Evolutionary conservation across 2,888 invertebrate species (phyloP).

Genomic region (Drosophila paramelanica): DNA sequence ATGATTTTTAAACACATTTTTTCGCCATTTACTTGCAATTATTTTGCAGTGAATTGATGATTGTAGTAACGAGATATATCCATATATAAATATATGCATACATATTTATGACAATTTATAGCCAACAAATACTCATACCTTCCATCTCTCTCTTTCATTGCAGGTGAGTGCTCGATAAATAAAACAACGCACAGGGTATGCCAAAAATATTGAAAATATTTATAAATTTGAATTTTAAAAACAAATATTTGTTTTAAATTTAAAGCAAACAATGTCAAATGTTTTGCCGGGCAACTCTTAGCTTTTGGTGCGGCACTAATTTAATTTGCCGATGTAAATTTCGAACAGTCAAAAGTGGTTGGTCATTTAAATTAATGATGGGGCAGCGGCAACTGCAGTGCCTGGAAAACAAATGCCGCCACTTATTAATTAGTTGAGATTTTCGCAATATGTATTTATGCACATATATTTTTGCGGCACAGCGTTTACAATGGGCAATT

Average conservation of each 20-base stretch:
- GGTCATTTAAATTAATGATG: not conserved
- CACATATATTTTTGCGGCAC: conserved; percentile 17
- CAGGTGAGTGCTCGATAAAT: conserved; percentile 67
- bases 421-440: conserved; percentile 43
- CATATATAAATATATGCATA: conserved; percentile 7
- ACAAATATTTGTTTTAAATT: conserved; percentile 52
- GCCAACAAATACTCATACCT: conserved; percentile 30
- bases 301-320: conserved; percentile 32
- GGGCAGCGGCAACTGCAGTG: conserved; percentile 12
- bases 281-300: not conserved
- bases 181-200: conserved; percentile 12
- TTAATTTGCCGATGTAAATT: conserved; percentile 30
- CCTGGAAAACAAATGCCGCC: conserved; percentile 41
- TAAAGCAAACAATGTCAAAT: conserved; percentile 28
- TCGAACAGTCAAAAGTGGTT: not conserved
- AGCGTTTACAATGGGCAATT: conserved; percentile 46
- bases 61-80: not conserved
- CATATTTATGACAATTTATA: conserved; percentile 30
- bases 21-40: conserved; percentile 29
- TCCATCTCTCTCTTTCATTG: conserved; percentile 24
- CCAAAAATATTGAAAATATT: conserved; percentile 5
- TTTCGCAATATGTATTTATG: conserved; percentile 20
- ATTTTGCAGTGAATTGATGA: conserved; percentile 36
- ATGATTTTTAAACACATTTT: conserved; percentile 15
- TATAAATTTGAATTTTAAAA: conserved; percentile 33